Evolutionary conservation across 2,797 vertebrate species (phyloP).

Genomic region (Anguilla megastoma): DNA sequence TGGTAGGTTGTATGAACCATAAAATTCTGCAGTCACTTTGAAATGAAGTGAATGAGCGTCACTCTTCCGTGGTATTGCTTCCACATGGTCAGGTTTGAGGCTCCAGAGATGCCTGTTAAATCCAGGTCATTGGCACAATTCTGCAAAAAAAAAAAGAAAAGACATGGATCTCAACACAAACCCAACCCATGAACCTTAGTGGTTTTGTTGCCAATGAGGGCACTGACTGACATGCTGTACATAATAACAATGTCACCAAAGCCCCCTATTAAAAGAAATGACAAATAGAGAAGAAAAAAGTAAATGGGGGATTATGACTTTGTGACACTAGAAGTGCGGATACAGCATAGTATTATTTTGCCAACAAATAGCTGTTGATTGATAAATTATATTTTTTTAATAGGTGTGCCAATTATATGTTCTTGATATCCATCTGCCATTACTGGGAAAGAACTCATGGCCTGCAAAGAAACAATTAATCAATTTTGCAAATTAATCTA

Average conservation of each 20-base stretch:
- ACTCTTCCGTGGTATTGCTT: conserved; percentile 5
- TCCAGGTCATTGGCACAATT: conserved; percentile 24
- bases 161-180: not conserved
- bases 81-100: conserved; percentile 9
- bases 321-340: not conserved
- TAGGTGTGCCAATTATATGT: not conserved
- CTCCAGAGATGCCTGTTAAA: conserved; percentile 21
- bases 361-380: not conserved
- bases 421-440: not conserved
- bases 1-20: not conserved
- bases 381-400: not conserved
- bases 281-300: not conserved
- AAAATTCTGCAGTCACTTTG: not conserved
- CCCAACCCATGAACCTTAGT: not conserved
- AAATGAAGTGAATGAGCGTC: conserved; percentile 23
- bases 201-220: not conserved
- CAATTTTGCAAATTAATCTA: not conserved
- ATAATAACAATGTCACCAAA: not conserved
- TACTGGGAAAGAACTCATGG: not conserved
- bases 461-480: not conserved
- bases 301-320: not conserved
- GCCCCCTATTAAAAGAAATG: not conserved
- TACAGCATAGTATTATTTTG: not conserved
- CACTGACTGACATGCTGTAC: not conserved
- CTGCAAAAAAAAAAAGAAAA: not conserved